A percentile compares a stretch with the other conserved stretches of the same genome.
Evolutionary conservation across 2,888 invertebrate species (phyloP).

Genomic region (Leucoptera coffeella): DNA sequence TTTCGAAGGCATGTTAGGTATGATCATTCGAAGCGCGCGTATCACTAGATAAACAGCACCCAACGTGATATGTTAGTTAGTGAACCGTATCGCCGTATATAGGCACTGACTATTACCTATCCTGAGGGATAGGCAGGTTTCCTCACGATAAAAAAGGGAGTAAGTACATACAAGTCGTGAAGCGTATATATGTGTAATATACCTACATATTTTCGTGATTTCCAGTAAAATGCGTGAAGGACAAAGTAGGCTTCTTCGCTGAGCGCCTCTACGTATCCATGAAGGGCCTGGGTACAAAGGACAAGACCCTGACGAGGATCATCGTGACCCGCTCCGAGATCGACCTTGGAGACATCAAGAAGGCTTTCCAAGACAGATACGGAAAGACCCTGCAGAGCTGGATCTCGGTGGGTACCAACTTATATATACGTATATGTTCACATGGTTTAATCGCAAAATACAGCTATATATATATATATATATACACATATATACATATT

Average conservation of each 20-base stretch:
- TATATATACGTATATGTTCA: too few species aligned
- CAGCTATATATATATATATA: not conserved
- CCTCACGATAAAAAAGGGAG: too few species aligned
- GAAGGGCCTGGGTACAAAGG: slow-evolving; percentile 87
- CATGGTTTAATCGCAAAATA: too few species aligned
- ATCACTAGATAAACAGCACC: too few species aligned
- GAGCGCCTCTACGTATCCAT: slow-evolving; percentile 85
- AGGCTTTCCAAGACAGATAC: slow-evolving; percentile 79
- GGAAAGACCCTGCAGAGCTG: slow-evolving; percentile 78
- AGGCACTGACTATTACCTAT: too few species aligned
- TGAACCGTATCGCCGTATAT: too few species aligned
- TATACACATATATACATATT: not conserved
- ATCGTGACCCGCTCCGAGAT: slow-evolving; percentile 87
- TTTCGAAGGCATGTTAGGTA: too few species aligned
- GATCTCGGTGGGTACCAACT: slow-evolving; percentile 67
- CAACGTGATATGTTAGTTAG: too few species aligned
- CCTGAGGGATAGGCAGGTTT: too few species aligned
- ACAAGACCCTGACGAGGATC: slow-evolving; percentile 87
- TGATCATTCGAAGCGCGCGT: too few species aligned
- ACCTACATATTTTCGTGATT: slow-evolving; percentile 7
- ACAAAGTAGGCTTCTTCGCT: slow-evolving; percentile 87
- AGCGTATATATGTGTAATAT: too few species aligned
- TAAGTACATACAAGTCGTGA: too few species aligned
- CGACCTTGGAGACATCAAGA: slow-evolving; percentile 88
- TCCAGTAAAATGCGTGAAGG: slow-evolving; percentile 81